phyloP scores from a whole-genome alignment of 2,113 vertebrate genomes.

The Ptychochromis oligacanthus region DNA sequence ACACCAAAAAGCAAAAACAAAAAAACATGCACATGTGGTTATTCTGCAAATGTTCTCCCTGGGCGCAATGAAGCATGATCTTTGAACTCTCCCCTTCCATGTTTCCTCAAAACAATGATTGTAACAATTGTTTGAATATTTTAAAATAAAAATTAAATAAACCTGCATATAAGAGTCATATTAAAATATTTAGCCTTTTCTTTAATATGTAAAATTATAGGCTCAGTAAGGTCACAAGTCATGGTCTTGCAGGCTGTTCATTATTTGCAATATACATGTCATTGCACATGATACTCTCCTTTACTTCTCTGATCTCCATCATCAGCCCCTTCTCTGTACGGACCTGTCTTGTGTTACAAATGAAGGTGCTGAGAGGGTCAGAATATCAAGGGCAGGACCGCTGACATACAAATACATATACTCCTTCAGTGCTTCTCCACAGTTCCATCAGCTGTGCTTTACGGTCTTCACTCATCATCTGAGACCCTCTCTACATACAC shows the following conservation, averaged over 20 bases:
- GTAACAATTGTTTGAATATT: not conserved
- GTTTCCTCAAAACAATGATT: not conserved
- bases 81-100: conserved; percentile 21
- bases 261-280: not conserved
- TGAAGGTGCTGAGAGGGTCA: conserved; percentile 62
- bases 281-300: conserved; percentile 31
- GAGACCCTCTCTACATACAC: conserved; percentile 14
- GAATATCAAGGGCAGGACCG: conserved; percentile 44
- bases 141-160: conserved; percentile 1
- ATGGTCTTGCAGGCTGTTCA: not conserved
- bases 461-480: conserved; percentile 35
- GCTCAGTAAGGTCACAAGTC: not conserved
- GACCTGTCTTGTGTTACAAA: conserved; percentile 57
- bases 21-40: conserved; percentile 16
- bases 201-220: not conserved
- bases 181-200: not conserved
- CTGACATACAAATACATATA: conserved; percentile 39
- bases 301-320: conserved; percentile 50
- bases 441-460: conserved; percentile 47
- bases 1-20: not conserved
- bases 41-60: not conserved
- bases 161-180: fast-evolving
- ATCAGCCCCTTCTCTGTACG: conserved; percentile 9
- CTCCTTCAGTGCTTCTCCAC: conserved; percentile 29
- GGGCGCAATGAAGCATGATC: conserved; percentile 17